These are phyloP conservation scores for Teinopalpus imperialis DNA, from an alignment of 2,888 invertebrate species.

Conservation along the genomic window DNA sequence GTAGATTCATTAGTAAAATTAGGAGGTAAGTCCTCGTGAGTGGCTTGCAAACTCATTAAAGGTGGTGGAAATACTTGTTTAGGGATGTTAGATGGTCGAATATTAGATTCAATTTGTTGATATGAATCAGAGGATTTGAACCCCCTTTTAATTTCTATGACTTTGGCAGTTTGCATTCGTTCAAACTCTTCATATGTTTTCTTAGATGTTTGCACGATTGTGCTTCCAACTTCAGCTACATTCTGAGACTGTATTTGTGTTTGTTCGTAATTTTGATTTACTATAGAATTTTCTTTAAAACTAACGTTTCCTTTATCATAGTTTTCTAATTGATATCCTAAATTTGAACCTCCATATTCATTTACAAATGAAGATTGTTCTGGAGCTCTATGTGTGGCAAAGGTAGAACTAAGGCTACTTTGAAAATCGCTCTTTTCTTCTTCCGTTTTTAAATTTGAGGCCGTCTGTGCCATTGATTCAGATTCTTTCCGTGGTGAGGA, in stretches of 20 bases:
- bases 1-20: slow-evolving; percentile 71
- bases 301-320: slow-evolving; percentile 63
- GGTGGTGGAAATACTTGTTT: slow-evolving; percentile 71
- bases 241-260: slow-evolving; percentile 74
- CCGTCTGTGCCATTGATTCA: slow-evolving; percentile 58
- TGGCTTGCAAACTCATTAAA: slow-evolving; percentile 59
- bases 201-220: slow-evolving; percentile 84
- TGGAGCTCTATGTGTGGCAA: slow-evolving; percentile 46
- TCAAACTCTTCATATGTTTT: slow-evolving; percentile 86
- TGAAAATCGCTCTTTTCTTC: slow-evolving; percentile 68
- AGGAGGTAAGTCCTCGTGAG: slow-evolving; percentile 62
- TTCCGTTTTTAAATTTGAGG: slow-evolving; percentile 62
- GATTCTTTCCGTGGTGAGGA: slow-evolving; percentile 57
- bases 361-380: slow-evolving; percentile 71
- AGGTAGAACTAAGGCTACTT: slow-evolving; percentile 41
- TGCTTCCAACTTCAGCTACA: slow-evolving; percentile 75
- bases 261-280: slow-evolving; percentile 67
- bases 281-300: slow-evolving; percentile 61
- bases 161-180: slow-evolving; percentile 84
- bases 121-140: slow-evolving; percentile 50
- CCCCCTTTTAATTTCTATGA: slow-evolving; percentile 83
- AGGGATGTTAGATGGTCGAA: slow-evolving; percentile 56
- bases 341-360: slow-evolving; percentile 72
- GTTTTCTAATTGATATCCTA: slow-evolving; percentile 72
- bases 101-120: slow-evolving; percentile 60